Evolutionary conservation across 2,888 invertebrate species (phyloP).

Genomic region (Amorpha juglandis): DNA sequence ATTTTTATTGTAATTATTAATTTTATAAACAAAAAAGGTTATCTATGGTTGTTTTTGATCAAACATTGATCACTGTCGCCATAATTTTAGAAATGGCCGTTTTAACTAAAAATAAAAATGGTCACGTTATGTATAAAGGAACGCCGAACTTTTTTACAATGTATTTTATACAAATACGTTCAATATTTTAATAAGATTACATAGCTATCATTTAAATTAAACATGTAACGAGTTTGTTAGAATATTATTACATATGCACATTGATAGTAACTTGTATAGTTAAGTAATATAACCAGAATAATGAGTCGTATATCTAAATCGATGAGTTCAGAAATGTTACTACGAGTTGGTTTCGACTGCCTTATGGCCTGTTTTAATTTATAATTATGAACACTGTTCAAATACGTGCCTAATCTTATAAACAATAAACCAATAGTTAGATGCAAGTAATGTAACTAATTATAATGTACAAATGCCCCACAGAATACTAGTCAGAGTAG

Average conservation of each 20-base stretch:
- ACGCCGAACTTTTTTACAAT: too few relatives aligned
- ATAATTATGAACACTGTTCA: background rate
- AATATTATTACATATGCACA: background rate
- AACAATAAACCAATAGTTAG: constrained; percentile 9
- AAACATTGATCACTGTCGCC: too few relatives aligned
- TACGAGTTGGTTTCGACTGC: background rate
- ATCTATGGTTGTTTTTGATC: too few relatives aligned
- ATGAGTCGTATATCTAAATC: background rate
- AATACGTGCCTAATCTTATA: background rate
- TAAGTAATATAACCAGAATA: background rate
- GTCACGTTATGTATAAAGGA: too few relatives aligned
- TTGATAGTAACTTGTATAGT: background rate
- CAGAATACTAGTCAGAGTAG: constrained; percentile 15
- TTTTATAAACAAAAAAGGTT: too few relatives aligned
- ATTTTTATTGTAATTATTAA: too few relatives aligned
- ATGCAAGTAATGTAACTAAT: constrained; percentile 14
- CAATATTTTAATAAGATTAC: background rate
- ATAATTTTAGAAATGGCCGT: too few relatives aligned
- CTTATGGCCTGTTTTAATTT: background rate
- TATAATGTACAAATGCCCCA: constrained; percentile 17
- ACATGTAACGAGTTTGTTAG: background rate
- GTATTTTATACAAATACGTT: background rate
- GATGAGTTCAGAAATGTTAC: constrained; percentile 8
- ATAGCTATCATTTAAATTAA: constrained; percentile 1
- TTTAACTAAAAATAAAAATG: too few relatives aligned